These are phyloP conservation scores for Matsumurasca onukii DNA, from an alignment of 1,140 invertebrate genomes.

Conservation along the genomic window DNA sequence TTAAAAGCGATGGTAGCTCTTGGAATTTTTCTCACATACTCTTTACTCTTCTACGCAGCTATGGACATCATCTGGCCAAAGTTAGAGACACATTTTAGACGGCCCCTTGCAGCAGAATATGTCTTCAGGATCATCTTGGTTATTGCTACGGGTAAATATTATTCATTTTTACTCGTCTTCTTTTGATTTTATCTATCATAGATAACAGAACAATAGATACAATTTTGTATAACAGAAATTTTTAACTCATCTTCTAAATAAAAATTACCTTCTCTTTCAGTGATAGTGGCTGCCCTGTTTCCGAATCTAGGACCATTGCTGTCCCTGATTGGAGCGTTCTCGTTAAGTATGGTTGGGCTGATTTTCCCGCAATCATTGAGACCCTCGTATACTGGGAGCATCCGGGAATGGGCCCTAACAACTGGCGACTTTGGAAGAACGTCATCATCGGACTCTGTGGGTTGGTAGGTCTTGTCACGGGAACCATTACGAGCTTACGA, in stretches of 20 bases:
- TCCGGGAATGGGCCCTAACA: constrained; percentile 23
- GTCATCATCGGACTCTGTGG: constrained; percentile 57
- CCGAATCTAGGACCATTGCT: constrained; percentile 84
- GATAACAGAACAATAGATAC: too few relatives aligned
- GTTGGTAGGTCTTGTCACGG: constrained; percentile 75
- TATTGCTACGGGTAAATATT: constrained; percentile 37
- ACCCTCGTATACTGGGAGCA: constrained; percentile 56
- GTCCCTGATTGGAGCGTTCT: constrained; percentile 84
- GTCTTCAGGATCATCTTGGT: constrained; percentile 30
- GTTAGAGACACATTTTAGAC: constrained; percentile 48
- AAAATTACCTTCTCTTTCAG: constrained; percentile 55
- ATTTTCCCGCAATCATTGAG: constrained; percentile 87
- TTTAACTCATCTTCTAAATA: too few relatives aligned
- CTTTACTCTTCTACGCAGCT: constrained; percentile 93
- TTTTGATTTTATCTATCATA: too few relatives aligned
- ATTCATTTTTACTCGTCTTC: too few relatives aligned
- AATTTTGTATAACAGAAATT: too few relatives aligned
- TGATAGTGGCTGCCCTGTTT: constrained; percentile 73
- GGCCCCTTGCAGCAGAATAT: constrained; percentile 30
- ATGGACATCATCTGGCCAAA: constrained; percentile 83
- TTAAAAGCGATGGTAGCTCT: constrained; percentile 89
- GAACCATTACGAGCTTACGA: constrained; percentile 51
- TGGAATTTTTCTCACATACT: constrained; percentile 90
- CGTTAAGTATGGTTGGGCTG: constrained; percentile 79
- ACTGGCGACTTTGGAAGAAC: constrained; percentile 31